Evolutionary conservation across 2,888 invertebrate species (phyloP).

Genomic region (Labia minor): DNA sequence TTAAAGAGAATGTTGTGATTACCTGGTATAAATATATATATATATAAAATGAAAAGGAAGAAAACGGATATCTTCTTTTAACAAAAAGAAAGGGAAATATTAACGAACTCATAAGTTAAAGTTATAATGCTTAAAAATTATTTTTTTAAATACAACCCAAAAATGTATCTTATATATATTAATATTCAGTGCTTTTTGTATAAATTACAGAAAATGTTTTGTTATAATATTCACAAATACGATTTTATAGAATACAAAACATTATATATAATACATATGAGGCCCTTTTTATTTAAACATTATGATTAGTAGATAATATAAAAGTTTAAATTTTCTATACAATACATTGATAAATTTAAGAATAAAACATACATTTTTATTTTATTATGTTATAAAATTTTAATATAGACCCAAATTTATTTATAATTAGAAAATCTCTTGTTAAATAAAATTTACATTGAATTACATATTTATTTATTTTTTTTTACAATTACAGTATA

Average conservation of each 20-base stretch:
- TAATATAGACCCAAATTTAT: neutral
- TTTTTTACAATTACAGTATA: neutral
- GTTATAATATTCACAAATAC: neutral
- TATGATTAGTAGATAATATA: neutral
- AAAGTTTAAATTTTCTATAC: neutral
- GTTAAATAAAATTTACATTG: neutral
- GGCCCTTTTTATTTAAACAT: slow-evolving; percentile 4
- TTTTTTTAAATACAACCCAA: too few species aligned
- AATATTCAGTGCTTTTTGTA: neutral
- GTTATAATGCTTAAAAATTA: too few species aligned
- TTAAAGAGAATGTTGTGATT: too few species aligned
- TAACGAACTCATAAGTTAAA: too few species aligned
- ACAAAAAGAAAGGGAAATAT: too few species aligned
- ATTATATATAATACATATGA: slow-evolving; percentile 13
- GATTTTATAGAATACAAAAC: neutral
- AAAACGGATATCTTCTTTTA: too few species aligned
- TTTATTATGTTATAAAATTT: neutral
- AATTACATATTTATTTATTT: neutral
- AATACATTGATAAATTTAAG: neutral
- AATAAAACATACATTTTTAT: neutral
- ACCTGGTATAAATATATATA: too few species aligned
- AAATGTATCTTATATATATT: too few species aligned
- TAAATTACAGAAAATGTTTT: neutral
- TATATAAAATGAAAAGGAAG: too few species aligned
- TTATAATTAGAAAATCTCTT: neutral